These are phyloP conservation scores for Hypselothyrea guttata DNA, from an alignment of 2,888 invertebrate species.

Conservation along the genomic window DNA sequence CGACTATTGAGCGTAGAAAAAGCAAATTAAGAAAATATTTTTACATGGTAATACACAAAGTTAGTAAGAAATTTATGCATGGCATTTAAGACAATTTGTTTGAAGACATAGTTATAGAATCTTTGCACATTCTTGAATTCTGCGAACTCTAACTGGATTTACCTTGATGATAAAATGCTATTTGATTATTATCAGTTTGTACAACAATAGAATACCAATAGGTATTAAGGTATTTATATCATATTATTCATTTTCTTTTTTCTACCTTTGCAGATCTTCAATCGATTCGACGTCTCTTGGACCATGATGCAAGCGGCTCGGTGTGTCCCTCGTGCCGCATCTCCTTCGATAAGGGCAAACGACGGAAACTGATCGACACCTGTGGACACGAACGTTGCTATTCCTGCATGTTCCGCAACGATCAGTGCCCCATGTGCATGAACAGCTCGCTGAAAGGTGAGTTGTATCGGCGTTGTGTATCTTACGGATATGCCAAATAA, in stretches of 20 bases:
- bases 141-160: too few relatives aligned
- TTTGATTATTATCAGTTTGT: background rate
- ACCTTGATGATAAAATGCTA: too few relatives aligned
- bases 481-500: slow-evolving; percentile 53
- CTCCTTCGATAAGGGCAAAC: slow-evolving; percentile 98
- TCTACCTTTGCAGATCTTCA: slow-evolving; percentile 88
- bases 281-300: slow-evolving; percentile 90
- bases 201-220: too few relatives aligned
- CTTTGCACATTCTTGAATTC: too few relatives aligned
- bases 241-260: slow-evolving; percentile 7
- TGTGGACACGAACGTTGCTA: slow-evolving; percentile 98
- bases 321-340: slow-evolving; percentile 93
- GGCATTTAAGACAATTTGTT: slow-evolving; percentile 6
- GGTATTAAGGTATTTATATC: background rate
- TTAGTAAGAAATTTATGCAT: background rate
- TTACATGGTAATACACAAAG: background rate
- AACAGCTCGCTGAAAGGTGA: slow-evolving; percentile 82
- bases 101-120: too few relatives aligned
- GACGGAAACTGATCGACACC: slow-evolving; percentile 95
- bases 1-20: slow-evolving; percentile 46
- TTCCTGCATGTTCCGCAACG: slow-evolving; percentile 96
- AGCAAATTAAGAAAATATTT: background rate
- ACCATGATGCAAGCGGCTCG: slow-evolving; percentile 87
- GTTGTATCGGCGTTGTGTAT: slow-evolving; percentile 48
- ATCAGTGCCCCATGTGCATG: slow-evolving; percentile 93